Percentiles rank a stretch among this genome's conserved stretches.
phyloP scores from a whole-genome alignment of 2,797 vertebrate genomes.

The Thunnus albacares region DNA sequence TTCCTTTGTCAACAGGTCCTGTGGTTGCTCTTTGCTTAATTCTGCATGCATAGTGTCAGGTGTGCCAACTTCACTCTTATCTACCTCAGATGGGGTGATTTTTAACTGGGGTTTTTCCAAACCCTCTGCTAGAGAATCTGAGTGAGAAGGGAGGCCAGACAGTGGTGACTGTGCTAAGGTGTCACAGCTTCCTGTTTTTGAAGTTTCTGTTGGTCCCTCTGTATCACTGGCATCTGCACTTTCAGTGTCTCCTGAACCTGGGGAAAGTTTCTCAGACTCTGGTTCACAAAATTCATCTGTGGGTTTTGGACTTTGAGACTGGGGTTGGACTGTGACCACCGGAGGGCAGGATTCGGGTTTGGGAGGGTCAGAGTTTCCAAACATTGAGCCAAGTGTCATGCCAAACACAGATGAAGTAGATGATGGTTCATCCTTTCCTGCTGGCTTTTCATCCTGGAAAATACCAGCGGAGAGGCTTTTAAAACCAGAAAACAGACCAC shows the following conservation, averaged over 20 bases:
- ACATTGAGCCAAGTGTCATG: slow-evolving; percentile 84
- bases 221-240: slow-evolving; percentile 80
- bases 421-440: slow-evolving; percentile 72
- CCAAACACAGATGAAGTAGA: slow-evolving; percentile 85
- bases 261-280: slow-evolving; percentile 71
- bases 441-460: slow-evolving; percentile 89
- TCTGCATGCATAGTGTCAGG: slow-evolving; percentile 43
- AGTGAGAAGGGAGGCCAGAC: slow-evolving; percentile 60
- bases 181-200: slow-evolving; percentile 79
- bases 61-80: slow-evolving; percentile 44
- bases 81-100: slow-evolving; percentile 48
- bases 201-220: slow-evolving; percentile 75
- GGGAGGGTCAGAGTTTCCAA: slow-evolving; percentile 79
- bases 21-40: slow-evolving; percentile 64
- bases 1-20: slow-evolving; percentile 76
- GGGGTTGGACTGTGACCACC: slow-evolving; percentile 70
- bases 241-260: slow-evolving; percentile 78
- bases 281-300: slow-evolving; percentile 52
- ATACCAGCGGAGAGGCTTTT: slow-evolving; percentile 91
- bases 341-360: slow-evolving; percentile 67
- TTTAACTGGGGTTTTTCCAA: slow-evolving; percentile 60
- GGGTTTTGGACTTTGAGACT: slow-evolving; percentile 61
- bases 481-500: slow-evolving; percentile 89
- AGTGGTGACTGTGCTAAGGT: slow-evolving; percentile 62
- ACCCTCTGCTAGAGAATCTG: slow-evolving; percentile 61